Conservation (phyloP, 2,888 invertebrate species). For the Eueremaeus valkanovi region DNA sequence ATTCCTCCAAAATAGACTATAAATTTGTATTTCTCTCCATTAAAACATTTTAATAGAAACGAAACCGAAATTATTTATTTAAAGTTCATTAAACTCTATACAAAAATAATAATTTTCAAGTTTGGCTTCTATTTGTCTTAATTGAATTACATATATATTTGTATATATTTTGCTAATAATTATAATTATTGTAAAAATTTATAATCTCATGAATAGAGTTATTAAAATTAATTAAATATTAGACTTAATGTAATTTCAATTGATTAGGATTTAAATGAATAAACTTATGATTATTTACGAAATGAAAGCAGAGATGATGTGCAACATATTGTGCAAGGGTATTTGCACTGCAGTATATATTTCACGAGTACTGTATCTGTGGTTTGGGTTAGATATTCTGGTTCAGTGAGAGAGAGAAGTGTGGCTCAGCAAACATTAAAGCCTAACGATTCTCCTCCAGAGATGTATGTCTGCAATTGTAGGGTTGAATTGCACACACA, state of each 20-base stretch:
- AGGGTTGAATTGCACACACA: slow-evolving; percentile 3
- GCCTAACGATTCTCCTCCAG: background rate
- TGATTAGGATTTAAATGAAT: no score
- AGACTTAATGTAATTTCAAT: no score
- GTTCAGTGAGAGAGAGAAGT: background rate
- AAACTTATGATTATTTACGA: no score
- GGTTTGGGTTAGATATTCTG: background rate
- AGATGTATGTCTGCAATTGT: background rate
- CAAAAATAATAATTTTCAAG: background rate
- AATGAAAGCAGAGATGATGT: background rate
- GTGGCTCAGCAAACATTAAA: background rate
- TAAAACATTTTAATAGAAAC: background rate
- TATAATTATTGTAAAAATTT: no score
- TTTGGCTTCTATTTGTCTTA: background rate
- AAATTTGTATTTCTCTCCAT: background rate
- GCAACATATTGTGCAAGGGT: background rate
- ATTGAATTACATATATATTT: background rate
- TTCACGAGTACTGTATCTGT: background rate
- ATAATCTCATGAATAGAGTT: no score
- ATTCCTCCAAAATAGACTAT: background rate
- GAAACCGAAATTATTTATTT: background rate
- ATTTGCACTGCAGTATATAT: no score
- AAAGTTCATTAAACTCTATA: background rate
- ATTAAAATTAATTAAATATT: no score
- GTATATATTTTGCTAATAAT: no score